These are phyloP conservation scores for Stigmatopora argus DNA, from an alignment of 2,113 vertebrate species.

Conservation along the genomic window DNA sequence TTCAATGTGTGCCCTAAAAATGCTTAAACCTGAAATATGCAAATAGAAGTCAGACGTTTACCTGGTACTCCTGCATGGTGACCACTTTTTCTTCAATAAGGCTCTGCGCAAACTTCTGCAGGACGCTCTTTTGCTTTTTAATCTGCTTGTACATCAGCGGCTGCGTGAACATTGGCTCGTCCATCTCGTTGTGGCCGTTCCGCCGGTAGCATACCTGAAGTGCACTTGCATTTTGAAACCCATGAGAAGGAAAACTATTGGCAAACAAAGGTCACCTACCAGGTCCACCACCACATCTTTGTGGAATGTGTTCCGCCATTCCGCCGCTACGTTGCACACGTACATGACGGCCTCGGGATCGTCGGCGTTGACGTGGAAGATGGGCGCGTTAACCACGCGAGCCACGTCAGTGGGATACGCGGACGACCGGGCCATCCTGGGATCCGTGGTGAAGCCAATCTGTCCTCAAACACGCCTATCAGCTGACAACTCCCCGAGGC, in stretches of 20 bases:
- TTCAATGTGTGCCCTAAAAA: too few relatives aligned
- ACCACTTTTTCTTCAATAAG: conserved; percentile 87
- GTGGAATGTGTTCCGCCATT: conserved; percentile 95
- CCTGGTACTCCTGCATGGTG: conserved; percentile 91
- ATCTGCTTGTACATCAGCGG: conserved; percentile 99
- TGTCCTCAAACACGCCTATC: conserved; percentile 14
- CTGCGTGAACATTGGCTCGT: conserved; percentile 98
- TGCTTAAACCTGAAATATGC: too few relatives aligned
- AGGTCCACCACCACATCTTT: conserved; percentile 98
- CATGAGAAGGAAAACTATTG: too few relatives aligned
- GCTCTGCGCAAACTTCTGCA: conserved; percentile 91
- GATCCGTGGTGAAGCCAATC: conserved; percentile 96
- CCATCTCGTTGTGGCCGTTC: conserved; percentile 97
- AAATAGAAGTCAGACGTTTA: conserved; percentile 30
- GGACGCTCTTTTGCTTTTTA: conserved; percentile 90
- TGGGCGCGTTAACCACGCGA: conserved; percentile 92
- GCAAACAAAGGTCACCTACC: conserved; percentile 45
- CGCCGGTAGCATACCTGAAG: conserved; percentile 73
- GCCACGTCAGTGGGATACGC: conserved; percentile 93
- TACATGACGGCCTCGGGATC: conserved; percentile 95
- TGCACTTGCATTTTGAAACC: neutral
- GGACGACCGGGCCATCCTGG: conserved; percentile 91
- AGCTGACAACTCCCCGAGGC: conserved; percentile 76
- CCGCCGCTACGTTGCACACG: conserved; percentile 91
- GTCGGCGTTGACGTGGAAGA: conserved; percentile 94